Base-by-base conservation (phyloP, 2,888 invertebrate species). In the Ophion ventricosus region DNA sequence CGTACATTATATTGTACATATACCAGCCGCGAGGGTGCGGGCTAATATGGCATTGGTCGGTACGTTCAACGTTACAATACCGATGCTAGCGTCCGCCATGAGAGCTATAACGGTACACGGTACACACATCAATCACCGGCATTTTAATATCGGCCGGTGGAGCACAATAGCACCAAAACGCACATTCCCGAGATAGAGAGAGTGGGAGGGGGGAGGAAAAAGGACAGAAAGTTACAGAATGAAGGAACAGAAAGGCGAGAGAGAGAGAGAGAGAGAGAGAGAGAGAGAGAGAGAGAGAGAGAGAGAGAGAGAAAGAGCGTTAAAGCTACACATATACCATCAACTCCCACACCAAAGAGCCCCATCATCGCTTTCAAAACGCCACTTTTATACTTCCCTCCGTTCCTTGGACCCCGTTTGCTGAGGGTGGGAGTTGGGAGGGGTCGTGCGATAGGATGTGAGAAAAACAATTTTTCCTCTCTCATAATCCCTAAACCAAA, bases 41-140 rank as follows among this genome's bases (percentile, higher is more conserved):
- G 79, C 61, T 64, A 59, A 61, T 79, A 78, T 73, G 67, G 61
- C 72, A 77, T 77, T 67, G 57, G 66, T 66, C 56, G 66, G 63
- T 69, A 29, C 26, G 57, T 73, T 72, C 90, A 89, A 86, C 88
- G 88, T 87, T 89, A 90, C 91, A 67, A 86, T 85, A 77, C 88
- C 88, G 86, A 87, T 87, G 85, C 86, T 80, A 84, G 82, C 73
- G 72, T 72, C 66, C 67, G 67, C 80, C 66, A 79, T 73, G 59
- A 43, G 75, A 84, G 84, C 73, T 80, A 87, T 89, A 89, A 89
- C 90, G 87, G 88, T 90, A 90, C 93, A 93, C 92, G 93, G 92
- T 92, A 91, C 90, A 91, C 91, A 90, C 93, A 93, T 93, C 93
- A 93, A 93, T 93, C 93, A 93, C 92, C 90, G 90, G 90, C 91